A percentile compares a stretch with the other conserved stretches of the same genome.
Conservation (phyloP, 2,888 invertebrate genomes). For the Conistra vaccinii region DNA sequence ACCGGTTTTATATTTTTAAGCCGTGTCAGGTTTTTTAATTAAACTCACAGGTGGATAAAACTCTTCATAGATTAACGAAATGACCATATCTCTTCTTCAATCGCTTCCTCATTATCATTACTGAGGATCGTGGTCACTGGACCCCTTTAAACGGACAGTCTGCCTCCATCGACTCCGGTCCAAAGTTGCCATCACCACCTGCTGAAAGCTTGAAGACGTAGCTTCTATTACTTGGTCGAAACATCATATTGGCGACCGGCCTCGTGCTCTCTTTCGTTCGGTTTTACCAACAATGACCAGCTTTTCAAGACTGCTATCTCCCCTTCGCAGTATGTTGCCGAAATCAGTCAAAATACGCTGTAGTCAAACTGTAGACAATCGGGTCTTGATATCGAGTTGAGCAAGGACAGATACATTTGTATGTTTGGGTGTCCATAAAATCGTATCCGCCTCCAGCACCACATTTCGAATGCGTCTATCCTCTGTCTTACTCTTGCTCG, state of each 20-base stretch:
- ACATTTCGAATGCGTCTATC: no score
- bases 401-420: background rate
- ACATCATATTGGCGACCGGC: no score
- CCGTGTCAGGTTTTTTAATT: background rate
- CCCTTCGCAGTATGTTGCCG: background rate
- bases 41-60: background rate
- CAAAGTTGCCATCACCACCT: background rate
- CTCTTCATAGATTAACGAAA: no score
- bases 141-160: background rate
- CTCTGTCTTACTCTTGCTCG: no score
- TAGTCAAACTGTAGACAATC: background rate
- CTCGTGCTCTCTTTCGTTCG: no score
- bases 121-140: no score
- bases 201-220: background rate
- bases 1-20: no score
- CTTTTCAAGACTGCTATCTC: background rate
- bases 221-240: background rate
- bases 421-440: background rate
- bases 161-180: background rate
- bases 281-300: background rate
- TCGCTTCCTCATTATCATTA: no score
- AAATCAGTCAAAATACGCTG: background rate
- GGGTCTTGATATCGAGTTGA: background rate
- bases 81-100: no score
- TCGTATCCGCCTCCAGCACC: background rate